Conservation (phyloP, 2,113 vertebrate species). For the Muntiacus reevesi region DNA sequence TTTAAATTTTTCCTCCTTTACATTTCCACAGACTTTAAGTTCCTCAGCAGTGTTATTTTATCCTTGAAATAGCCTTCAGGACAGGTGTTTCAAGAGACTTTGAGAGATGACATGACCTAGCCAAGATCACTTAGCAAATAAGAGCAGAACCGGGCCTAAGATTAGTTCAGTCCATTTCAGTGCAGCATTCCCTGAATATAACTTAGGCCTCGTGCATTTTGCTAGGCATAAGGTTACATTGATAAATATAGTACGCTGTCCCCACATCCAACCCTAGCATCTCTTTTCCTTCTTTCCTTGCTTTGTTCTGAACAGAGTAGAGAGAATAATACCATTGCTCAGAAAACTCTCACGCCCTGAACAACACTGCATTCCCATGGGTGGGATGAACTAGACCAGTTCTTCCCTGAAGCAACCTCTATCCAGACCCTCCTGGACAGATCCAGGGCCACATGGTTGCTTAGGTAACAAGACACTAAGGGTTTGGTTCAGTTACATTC, state of each 20-base stretch:
- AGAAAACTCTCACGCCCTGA: not conserved
- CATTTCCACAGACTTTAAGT: not conserved
- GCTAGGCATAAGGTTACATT: not conserved
- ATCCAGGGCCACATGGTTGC: not conserved
- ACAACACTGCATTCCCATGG: not conserved
- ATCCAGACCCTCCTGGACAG: not conserved
- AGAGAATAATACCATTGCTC: not conserved
- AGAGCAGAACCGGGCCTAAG: not conserved
- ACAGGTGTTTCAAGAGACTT: not conserved
- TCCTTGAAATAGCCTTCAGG: conserved; percentile 40
- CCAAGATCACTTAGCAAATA: not conserved
- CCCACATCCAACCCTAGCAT: not conserved
- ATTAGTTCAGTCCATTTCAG: not conserved
- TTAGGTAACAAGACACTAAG: not conserved
- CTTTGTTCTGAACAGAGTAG: not conserved
- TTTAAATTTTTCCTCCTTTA: conserved; percentile 24
- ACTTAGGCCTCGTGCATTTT: not conserved
- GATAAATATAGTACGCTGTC: not conserved
- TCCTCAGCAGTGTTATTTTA: not conserved
- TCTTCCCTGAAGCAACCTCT: not conserved
- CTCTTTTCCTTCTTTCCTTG: not conserved
- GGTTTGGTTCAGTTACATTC: not conserved
- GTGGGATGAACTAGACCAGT: not conserved
- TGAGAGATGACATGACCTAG: conserved; percentile 7
- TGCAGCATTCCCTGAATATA: not conserved